Base-by-base conservation (phyloP, 2,797 vertebrate genomes). In the Phalloptychus januarius region DNA sequence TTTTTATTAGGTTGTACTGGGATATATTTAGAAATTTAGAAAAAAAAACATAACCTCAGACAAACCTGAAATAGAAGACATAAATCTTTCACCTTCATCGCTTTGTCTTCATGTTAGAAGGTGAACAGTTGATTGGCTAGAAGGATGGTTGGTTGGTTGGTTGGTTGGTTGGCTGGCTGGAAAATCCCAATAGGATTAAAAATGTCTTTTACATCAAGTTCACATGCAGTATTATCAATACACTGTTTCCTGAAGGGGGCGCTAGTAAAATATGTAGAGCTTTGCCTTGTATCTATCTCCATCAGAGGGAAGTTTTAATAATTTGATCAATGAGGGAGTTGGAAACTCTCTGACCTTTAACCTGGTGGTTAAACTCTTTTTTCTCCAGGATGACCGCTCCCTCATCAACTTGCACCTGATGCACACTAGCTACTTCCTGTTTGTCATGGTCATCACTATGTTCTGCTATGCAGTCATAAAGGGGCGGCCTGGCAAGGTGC, bases 381-480 rank as follows among this genome's bases (percentile, higher is more conserved):
- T 33, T 77, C 5, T 48, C 67, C 90, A 99, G 98, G 98, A 99
- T 2, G 98, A 99, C 91, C 98, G 98, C 52, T 99, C 98, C 3
- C 96, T 99, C 83, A 99, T 99, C 94, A 99, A 99, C 94, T 94
- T 99, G 88, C 98, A 99, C 88, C 96, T 99, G 92, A 99, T 99
- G 98, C 98, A 99, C 88, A 99, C 98, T 79, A 99, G 98, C 95
- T 99, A 99, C 95, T 99, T 99, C 92, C 96, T 99, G 80, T 99
- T 99, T 71, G 98, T 99, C 94, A 99, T 99, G 98, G 98, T 99
- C 94, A 99, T 99, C 89, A 99, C 98, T 1, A 97, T 99, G 97
- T 99, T 99, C 96, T 99, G 98, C 96, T 99, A 99, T 80, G 98
- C 98, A 78, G 98, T 99, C 91, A 99, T 99, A 87, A 98, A 98